Conservation (phyloP, 2,888 invertebrate species). For the Chelonus formosanus region DNA sequence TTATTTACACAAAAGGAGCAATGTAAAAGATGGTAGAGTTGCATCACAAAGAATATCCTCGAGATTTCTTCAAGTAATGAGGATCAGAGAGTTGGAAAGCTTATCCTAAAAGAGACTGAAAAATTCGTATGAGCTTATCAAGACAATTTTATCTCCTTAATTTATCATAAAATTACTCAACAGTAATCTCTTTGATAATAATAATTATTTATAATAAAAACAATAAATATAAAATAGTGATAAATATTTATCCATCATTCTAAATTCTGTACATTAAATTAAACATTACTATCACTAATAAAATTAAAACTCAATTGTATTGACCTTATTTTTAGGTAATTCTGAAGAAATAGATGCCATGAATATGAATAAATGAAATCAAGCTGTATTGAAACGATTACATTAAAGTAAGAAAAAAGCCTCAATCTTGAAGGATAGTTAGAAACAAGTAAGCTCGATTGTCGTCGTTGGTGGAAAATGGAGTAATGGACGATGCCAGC, state of each 20-base stretch:
- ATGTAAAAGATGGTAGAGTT: conserved; percentile 4
- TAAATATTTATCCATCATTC: too few species aligned
- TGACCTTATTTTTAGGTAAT: too few species aligned
- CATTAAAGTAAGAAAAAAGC: conserved; percentile 12
- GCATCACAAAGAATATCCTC: conserved; percentile 13
- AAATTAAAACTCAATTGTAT: too few species aligned
- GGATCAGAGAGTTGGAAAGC: conserved; percentile 34
- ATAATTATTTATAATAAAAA: too few species aligned
- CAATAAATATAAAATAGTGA: too few species aligned
- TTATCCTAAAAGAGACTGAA: conserved; percentile 4
- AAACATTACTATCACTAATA: too few species aligned
- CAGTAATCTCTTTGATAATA: too few species aligned
- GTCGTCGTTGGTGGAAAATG: conserved; percentile 29
- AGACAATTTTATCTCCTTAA: conserved; percentile 9
- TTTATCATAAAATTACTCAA: too few species aligned
- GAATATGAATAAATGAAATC: too few species aligned
- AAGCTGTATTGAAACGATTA: neutral
- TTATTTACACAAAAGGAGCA: conserved; percentile 36
- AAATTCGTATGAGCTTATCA: conserved; percentile 31
- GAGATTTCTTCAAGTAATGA: conserved; percentile 22
- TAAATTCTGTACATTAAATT: too few species aligned
- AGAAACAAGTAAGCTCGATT: conserved; percentile 3
- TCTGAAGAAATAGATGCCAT: too few species aligned
- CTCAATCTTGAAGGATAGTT: neutral
- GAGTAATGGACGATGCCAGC: conserved; percentile 47